A percentile compares a stretch with the other conserved stretches of the same genome.
Evolutionary conservation across 2,113 vertebrate genomes (phyloP).

Genomic region (Anolis carolinensis): DNA sequence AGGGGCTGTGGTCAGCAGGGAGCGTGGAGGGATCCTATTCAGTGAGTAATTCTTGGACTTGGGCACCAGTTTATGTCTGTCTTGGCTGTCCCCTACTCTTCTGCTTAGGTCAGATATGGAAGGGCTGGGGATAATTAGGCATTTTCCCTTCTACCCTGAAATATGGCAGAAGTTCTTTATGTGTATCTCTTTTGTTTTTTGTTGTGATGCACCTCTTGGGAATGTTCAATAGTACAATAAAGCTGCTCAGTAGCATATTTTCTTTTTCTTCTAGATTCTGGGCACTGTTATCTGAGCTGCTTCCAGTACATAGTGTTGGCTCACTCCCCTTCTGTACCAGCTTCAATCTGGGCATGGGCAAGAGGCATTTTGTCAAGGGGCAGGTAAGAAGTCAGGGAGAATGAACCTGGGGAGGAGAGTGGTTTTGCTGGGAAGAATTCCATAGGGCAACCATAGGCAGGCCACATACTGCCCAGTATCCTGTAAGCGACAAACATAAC

Average conservation of each 20-base stretch:
- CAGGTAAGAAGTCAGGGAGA: not conserved
- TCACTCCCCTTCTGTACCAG: conserved; percentile 79
- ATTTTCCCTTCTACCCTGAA: not conserved
- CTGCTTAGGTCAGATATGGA: not conserved
- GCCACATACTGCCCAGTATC: too few relatives aligned
- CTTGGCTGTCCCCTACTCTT: not conserved
- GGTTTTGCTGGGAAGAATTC: too few relatives aligned
- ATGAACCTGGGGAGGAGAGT: not conserved
- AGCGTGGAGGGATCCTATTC: accelerated
- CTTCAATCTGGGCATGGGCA: conserved; percentile 83
- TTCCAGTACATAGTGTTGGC: conserved; percentile 67
- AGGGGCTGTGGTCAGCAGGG: accelerated
- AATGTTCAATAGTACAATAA: not conserved
- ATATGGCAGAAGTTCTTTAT: not conserved
- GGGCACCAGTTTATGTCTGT: not conserved
- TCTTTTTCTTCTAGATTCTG: conserved; percentile 75
- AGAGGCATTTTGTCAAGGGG: conserved; percentile 73
- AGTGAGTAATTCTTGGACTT: accelerated
- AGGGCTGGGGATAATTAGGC: not conserved
- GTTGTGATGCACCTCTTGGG: too few relatives aligned
- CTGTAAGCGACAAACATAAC: too few relatives aligned
- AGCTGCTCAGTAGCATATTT: too few relatives aligned
- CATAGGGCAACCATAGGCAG: too few relatives aligned
- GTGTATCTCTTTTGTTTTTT: not conserved
- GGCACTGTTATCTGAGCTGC: conserved; percentile 72